Percentiles rank a stretch among this genome's conserved stretches.
phyloP scores from a whole-genome alignment of 2,113 vertebrate species.

The Sminthopsis crassicaudata region DNA sequence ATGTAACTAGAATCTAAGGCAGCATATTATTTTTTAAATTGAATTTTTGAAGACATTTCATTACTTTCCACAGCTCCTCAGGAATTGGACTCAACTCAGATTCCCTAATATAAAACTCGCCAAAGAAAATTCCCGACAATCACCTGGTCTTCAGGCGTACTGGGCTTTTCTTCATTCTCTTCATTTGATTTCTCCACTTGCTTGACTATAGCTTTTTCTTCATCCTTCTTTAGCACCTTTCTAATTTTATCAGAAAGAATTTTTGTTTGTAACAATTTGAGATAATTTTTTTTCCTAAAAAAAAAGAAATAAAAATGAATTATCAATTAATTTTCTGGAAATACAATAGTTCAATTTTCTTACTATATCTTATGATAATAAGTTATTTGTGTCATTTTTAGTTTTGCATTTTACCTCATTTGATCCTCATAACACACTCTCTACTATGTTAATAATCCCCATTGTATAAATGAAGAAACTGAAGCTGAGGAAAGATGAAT shows the following conservation, averaged over 20 bases:
- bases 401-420: not conserved
- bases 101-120: not conserved
- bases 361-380: not conserved
- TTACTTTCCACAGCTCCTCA: not conserved
- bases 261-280: not conserved
- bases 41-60: not conserved
- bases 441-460: not conserved
- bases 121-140: not conserved
- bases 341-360: not conserved
- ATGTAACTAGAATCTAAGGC: not conserved
- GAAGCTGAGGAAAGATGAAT: not conserved
- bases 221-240: not conserved
- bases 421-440: not conserved
- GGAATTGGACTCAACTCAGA: not conserved
- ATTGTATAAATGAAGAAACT: not conserved
- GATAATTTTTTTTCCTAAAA: not conserved
- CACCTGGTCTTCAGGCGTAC: not conserved
- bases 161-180: not conserved
- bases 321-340: not conserved
- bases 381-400: not conserved
- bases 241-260: not conserved
- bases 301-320: not conserved
- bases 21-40: not conserved
- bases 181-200: not conserved
- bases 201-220: too few relatives aligned